phyloP scores from a whole-genome alignment of 1,140 invertebrate species.

The Ladona fulva region DNA sequence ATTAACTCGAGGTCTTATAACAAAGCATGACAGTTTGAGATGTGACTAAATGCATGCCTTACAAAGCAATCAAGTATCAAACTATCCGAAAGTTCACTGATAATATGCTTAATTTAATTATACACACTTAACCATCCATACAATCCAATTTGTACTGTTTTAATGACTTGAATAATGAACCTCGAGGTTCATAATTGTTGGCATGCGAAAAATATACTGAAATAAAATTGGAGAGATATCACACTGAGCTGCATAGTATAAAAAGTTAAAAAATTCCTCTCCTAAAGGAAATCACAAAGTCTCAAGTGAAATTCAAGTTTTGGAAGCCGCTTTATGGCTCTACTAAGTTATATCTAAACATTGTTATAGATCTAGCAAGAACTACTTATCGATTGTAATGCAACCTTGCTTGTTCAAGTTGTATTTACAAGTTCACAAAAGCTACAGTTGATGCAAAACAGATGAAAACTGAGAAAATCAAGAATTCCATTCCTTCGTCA shows the following conservation, averaged over 20 bases:
- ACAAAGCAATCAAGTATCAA: background rate
- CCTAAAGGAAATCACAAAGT: background rate
- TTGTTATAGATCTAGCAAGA: background rate
- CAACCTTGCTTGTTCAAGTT: background rate
- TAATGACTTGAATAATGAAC: constrained; percentile 3
- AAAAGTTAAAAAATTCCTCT: background rate
- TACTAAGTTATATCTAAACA: background rate
- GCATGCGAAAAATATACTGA: background rate
- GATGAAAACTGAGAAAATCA: background rate
- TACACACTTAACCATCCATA: background rate
- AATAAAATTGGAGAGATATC: background rate
- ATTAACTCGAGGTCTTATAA: background rate
- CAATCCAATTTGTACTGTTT: background rate
- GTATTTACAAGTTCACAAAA: background rate
- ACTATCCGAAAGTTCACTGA: background rate
- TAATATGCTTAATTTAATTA: background rate
- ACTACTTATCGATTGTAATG: background rate
- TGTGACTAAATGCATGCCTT: background rate
- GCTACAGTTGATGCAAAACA: background rate
- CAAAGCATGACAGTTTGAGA: background rate
- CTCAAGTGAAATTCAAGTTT: background rate
- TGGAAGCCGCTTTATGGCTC: background rate
- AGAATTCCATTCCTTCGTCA: background rate
- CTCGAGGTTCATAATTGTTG: background rate
- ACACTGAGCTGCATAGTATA: constrained; percentile 9